These are phyloP conservation scores for Riparia riparia DNA, from an alignment of 2,113 vertebrate genomes.

Conservation along the genomic window DNA sequence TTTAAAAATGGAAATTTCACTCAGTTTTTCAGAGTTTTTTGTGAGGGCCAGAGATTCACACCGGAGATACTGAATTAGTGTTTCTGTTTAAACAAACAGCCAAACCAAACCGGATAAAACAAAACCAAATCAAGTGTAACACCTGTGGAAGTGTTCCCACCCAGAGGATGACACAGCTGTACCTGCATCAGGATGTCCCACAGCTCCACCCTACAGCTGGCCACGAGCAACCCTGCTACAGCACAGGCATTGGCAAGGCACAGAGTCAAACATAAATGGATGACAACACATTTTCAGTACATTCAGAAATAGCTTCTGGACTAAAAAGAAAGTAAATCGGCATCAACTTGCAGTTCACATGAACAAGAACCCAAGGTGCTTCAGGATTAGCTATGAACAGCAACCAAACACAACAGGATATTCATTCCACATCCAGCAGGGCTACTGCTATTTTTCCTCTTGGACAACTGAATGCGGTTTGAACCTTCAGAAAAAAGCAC, in stretches of 20 bases:
- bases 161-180: background rate
- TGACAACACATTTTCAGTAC: constrained; percentile 40
- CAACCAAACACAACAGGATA: background rate
- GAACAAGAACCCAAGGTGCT: background rate
- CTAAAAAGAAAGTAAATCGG: constrained; percentile 3
- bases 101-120: background rate
- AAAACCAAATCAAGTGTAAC: background rate
- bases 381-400: background rate
- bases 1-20: background rate
- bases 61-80: background rate
- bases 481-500: background rate
- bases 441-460: background rate
- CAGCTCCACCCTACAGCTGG: background rate
- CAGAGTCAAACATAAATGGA: background rate
- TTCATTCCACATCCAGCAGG: background rate
- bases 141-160: background rate
- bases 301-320: constrained; percentile 64
- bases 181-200: background rate
- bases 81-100: background rate
- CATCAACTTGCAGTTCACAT: background rate
- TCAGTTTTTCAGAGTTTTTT: background rate
- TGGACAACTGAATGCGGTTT: background rate
- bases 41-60: background rate
- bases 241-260: constrained; percentile 47
- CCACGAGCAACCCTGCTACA: background rate